phyloP scores from a whole-genome alignment of 2,113 vertebrate species.

The Cyprinodon variegatus region DNA sequence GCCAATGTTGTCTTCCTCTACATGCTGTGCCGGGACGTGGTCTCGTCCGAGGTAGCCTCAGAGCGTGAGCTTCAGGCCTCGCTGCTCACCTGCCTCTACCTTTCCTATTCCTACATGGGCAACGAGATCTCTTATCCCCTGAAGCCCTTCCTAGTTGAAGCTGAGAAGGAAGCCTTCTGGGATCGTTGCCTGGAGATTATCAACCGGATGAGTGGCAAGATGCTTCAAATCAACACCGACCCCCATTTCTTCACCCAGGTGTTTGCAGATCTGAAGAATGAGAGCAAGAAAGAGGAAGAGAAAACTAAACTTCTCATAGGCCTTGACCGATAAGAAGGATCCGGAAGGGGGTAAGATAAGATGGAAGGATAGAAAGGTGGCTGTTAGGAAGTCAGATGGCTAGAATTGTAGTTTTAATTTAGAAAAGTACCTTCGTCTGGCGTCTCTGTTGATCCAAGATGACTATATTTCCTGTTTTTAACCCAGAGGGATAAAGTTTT shows the following conservation, averaged over 20 bases:
- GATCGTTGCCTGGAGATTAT: slow-evolving; percentile 82
- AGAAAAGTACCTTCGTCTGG: slow-evolving; percentile 55
- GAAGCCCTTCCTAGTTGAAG: slow-evolving; percentile 81
- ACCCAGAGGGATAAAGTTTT: slow-evolving; percentile 4
- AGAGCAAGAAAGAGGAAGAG: slow-evolving; percentile 81
- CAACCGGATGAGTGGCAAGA: slow-evolving; percentile 80
- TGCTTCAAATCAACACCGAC: slow-evolving; percentile 83
- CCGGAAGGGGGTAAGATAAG: slow-evolving; percentile 45
- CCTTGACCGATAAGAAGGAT: slow-evolving; percentile 84
- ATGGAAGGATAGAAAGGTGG: slow-evolving; percentile 7
- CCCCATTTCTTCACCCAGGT: slow-evolving; percentile 82
- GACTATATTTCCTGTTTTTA: slow-evolving; percentile 17
- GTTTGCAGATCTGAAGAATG: slow-evolving; percentile 81
- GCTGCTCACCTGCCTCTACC: slow-evolving; percentile 81
- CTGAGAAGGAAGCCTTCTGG: slow-evolving; percentile 81
- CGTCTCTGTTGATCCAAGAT: slow-evolving; percentile 41
- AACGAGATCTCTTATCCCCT: slow-evolving; percentile 83
- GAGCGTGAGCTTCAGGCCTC: slow-evolving; percentile 81
- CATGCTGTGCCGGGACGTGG: slow-evolving; percentile 81
- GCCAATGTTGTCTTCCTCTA: slow-evolving; percentile 84
- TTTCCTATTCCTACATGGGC: slow-evolving; percentile 83
- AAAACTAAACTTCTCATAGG: slow-evolving; percentile 89
- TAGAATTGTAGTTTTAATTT: slow-evolving; percentile 24
- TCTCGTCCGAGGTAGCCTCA: slow-evolving; percentile 76
- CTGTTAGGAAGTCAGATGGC: slow-evolving; percentile 3